phyloP scores from a whole-genome alignment of 2,797 vertebrate genomes.

The Spinus olivaceus region DNA sequence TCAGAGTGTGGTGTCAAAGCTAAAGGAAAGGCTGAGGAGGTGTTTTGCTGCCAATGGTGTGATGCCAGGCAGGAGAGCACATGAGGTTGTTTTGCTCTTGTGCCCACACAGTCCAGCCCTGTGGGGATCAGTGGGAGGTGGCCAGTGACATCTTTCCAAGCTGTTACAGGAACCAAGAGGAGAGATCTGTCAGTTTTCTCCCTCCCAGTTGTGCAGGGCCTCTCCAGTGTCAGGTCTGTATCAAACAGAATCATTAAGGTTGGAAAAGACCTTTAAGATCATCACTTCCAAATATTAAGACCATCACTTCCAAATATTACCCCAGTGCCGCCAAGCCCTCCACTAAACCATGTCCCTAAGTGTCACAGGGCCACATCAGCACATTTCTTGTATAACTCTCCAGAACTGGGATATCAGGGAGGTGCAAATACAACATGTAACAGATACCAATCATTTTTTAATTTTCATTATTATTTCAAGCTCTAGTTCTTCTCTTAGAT shows the following conservation, averaged over 20 bases:
- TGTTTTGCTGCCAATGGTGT: neutral
- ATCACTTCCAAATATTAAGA: no score
- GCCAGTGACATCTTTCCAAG: accelerated
- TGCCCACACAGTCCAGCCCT: neutral
- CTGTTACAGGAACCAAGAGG: neutral
- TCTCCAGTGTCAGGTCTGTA: neutral
- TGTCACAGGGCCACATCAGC: neutral
- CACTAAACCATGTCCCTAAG: neutral
- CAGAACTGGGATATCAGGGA: neutral
- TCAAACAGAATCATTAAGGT: neutral
- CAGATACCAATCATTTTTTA: accelerated
- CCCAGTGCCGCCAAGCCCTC: neutral
- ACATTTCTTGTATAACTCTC: neutral
- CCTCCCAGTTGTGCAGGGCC: neutral
- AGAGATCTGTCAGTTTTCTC: neutral
- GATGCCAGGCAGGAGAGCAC: neutral
- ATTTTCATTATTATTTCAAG: neutral
- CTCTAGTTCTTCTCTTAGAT: neutral
- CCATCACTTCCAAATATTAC: neutral
- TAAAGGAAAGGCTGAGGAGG: neutral
- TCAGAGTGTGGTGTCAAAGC: neutral
- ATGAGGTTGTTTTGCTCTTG: neutral
- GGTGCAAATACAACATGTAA: neutral
- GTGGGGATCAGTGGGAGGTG: neutral
- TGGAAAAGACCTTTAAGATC: neutral